Base-by-base conservation (phyloP, 1,140 invertebrate species). In the Argopecten irradians region DNA sequence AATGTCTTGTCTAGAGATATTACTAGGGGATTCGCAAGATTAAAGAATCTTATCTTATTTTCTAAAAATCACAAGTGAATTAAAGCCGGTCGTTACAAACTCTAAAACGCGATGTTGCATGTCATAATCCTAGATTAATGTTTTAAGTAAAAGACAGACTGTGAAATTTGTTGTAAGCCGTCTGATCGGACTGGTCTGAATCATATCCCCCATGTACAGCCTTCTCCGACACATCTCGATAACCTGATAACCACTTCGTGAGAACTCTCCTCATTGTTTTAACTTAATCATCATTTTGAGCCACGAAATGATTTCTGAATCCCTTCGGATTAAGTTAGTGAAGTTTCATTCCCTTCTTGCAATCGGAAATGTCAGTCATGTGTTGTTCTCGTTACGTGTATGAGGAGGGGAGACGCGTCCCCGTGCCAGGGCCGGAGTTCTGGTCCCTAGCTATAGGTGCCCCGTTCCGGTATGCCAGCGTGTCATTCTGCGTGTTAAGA, bases 161-260 rank as follows among this genome's bases (percentile, higher is more conserved):
- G 55, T 71, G 55, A 71, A 71, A 71, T 71, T 71, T 71, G 55
- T 71, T 71, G 55, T 71, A 71, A 71, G 55, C 55, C 55, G 55
- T 8, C 55, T 71, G 55, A 71, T 71, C n/a, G 22, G 55, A 71
- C 55, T 71, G 5, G 22, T 71, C 55, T 71, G 55, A 71, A 71
- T 71, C 55, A 71, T 71, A 28, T 71, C 55, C 55, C 55, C 8
- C 8, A 71, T 71, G 55, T 28, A 71, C 55, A 71, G 55, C 22
- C 5, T 71, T n/a, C n/a, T n/a, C 55, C 55, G 55, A 71, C 55
- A 71, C 55, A n/a, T 71, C 55, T 11, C 55, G 55, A 71, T 71
- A 71, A 71, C 55, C 55, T 71, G 55, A 71, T 71, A 71, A n/a
- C n/a, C 55, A 71, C 22, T 71, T 71, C 55, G 55, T 71, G 55